These are phyloP conservation scores for Mylabris sibirica DNA, from an alignment of 2,888 invertebrate species.

Conservation along the genomic window DNA sequence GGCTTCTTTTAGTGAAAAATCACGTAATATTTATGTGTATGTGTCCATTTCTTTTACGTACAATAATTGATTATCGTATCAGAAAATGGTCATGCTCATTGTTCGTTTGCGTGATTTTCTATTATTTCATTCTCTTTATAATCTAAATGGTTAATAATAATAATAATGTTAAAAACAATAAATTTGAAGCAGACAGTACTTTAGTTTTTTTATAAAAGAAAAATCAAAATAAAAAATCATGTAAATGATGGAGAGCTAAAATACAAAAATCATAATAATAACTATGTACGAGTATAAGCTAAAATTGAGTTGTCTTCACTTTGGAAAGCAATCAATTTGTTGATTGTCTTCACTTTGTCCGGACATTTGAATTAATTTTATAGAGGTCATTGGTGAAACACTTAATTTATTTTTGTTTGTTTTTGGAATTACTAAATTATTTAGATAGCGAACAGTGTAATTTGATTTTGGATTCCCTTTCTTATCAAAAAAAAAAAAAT, in stretches of 20 bases:
- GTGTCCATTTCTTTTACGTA: neutral
- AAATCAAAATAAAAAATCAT: no score
- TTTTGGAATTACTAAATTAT: neutral
- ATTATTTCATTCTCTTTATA: no score
- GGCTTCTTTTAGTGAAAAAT: neutral
- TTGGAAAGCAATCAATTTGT: no score
- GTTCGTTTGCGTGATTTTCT: no score
- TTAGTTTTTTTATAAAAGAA: neutral
- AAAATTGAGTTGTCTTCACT: neutral
- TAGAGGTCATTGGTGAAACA: neutral
- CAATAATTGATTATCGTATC: no score
- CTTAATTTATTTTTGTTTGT: neutral
- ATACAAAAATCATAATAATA: neutral
- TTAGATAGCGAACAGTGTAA: neutral
- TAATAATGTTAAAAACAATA: no score
- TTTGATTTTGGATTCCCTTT: slow-evolving; percentile 11
- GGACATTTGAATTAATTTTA: neutral
- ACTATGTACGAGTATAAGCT: neutral
- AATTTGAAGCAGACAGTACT: neutral
- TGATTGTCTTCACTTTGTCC: slow-evolving; percentile 2
- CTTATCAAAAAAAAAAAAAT: neutral
- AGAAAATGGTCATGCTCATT: no score
- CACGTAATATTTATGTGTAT: neutral
- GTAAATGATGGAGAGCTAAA: neutral
- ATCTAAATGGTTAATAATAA: neutral